These are phyloP conservation scores for Pogonocichla stellata DNA, from an alignment of 2,113 vertebrate genomes.

Conservation along the genomic window DNA sequence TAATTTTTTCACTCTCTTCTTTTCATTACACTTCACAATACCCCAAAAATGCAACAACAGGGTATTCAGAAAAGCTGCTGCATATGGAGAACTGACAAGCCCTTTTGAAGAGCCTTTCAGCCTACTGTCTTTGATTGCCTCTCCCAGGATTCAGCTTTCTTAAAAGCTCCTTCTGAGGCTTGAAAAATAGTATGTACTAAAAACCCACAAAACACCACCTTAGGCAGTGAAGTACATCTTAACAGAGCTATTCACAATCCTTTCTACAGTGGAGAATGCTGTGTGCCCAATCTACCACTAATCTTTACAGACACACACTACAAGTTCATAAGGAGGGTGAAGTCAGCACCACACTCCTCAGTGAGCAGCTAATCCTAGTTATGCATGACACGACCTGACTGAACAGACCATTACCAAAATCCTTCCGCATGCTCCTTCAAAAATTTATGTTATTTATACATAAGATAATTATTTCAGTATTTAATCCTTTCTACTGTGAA, in stretches of 20 bases:
- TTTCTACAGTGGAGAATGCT: not conserved
- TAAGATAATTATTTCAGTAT: not conserved
- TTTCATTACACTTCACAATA: not conserved
- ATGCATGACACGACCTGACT: not conserved
- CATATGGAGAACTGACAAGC: not conserved
- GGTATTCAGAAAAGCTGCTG: not conserved
- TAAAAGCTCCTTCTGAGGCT: conserved; percentile 20
- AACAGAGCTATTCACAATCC: not conserved
- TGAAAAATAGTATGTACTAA: not conserved
- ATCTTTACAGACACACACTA: not conserved
- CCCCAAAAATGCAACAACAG: not conserved
- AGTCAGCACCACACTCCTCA: not conserved
- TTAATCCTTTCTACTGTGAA: conserved; percentile 17
- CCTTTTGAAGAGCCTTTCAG: not conserved
- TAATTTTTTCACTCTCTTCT: not conserved
- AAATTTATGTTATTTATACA: not conserved
- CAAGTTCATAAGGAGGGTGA: not conserved
- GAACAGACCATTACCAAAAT: not conserved
- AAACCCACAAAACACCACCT: conserved; percentile 10
- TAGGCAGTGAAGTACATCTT: conserved; percentile 16
- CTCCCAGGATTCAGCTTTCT: conserved; percentile 13
- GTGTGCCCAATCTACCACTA: not conserved
- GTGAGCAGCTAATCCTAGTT: not conserved
- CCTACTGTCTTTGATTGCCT: not conserved
- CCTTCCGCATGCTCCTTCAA: not conserved